A percentile compares a stretch with the other conserved stretches of the same genome.
phyloP scores from a whole-genome alignment of 2,113 vertebrate species.

The Rhadina sibilatrix region DNA sequence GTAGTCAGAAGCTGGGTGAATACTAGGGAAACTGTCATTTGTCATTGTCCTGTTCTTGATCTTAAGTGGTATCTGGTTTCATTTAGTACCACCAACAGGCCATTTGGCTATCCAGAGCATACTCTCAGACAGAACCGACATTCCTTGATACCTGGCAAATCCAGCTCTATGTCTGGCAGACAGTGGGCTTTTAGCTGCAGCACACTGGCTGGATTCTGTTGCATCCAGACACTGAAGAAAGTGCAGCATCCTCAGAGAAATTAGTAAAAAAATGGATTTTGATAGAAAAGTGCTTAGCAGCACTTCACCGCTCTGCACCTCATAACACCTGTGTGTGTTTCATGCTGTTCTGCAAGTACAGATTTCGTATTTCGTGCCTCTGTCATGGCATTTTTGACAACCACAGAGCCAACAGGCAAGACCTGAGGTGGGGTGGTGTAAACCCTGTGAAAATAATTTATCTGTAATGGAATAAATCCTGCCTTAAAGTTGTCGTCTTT shows the following conservation, averaged over 20 bases:
- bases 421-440: background rate
- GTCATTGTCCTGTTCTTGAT: background rate
- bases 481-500: background rate
- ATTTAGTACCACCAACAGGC: background rate
- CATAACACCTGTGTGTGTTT: background rate
- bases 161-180: background rate
- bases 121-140: background rate
- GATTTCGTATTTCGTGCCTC: background rate
- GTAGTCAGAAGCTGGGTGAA: background rate
- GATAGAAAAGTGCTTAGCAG: background rate
- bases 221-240: background rate
- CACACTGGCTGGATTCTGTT: background rate
- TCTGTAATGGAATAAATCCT: background rate
- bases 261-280: background rate
- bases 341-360: background rate
- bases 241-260: background rate
- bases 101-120: background rate
- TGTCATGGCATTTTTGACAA: background rate
- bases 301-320: background rate
- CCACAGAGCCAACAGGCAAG: background rate
- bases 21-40: background rate
- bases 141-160: background rate
- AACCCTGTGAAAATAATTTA: background rate
- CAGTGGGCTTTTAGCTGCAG: background rate
- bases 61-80: background rate